Base-by-base conservation (phyloP, 2,113 vertebrate genomes). In the Odocoileus virginianus region DNA sequence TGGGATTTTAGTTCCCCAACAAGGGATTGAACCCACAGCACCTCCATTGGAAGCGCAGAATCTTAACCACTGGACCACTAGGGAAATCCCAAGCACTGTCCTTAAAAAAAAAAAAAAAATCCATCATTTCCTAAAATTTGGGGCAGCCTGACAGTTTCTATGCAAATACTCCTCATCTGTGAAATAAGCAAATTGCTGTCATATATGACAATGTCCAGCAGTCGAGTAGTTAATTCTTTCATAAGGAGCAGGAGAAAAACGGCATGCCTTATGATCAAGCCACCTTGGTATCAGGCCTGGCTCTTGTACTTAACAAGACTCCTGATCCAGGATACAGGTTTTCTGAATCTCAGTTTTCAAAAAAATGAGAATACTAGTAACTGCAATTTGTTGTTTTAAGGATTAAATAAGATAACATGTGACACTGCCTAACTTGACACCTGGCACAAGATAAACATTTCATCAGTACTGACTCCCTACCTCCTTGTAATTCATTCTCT, bases 311-410 rank as follows among this genome's bases (percentile, higher is more conserved):
- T 96, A 54, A 43, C 0, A 84, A 84, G 78, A 93, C 6, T 30
- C 7, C 6, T 58, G 17, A 94, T 30, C 16, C 33, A 17, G 6
- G 17, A 7, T 19, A 87, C 43, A 91, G 57, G n/a, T 55, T 82
- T 87, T 74, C 52, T 25, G 10, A 89, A 90, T 94, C 19, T 94
- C 11, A 83, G 28, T 58, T 64, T 97, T 90, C 57, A 95, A n/a
- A 84, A 95, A 79, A 95, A 83, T 64, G 15, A 57, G 83, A n/a
- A 23, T 54, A 92, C 30, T 6, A 89, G 33, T 45, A 92, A 91
- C 12, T 25, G 57, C 47, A 64, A 43, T 87, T 87, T 64, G 54
- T 14, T 96, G n/a, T 93, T 97, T 91, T 92, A 86, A 93, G 27
- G 21, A 89, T 87, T 93, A 95, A 86, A n/a, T 91, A 67, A 91